phyloP scores from a whole-genome alignment of 2,113 vertebrate species.

The Thalassoma bifasciatum region DNA sequence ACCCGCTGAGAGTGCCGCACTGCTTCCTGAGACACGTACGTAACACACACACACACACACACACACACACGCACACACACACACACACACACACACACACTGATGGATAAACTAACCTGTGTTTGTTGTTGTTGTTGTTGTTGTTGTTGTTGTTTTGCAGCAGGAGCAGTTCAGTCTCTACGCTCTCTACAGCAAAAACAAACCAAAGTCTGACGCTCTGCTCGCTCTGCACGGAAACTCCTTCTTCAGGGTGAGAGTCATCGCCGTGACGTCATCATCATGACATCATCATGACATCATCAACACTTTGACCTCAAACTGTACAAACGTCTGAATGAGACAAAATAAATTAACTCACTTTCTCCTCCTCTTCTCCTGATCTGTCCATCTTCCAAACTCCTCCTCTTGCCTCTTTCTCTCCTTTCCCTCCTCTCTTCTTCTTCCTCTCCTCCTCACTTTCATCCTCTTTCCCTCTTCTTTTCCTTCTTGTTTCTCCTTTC shows the following conservation, averaged over 20 bases:
- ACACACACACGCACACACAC: too few relatives aligned
- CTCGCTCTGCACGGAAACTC: conserved; percentile 82
- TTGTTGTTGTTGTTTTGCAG: conserved; percentile 64
- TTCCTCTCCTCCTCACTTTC: too few relatives aligned
- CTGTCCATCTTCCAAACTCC: too few relatives aligned
- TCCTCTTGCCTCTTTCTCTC: too few relatives aligned
- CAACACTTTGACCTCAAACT: background rate
- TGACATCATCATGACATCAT: background rate
- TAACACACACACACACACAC: background rate
- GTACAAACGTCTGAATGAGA: too few relatives aligned
- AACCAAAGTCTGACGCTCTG: conserved; percentile 86
- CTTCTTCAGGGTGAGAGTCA: conserved; percentile 86
- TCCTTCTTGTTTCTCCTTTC: too few relatives aligned
- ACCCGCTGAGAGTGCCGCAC: conserved; percentile 91
- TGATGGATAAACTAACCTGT: too few relatives aligned
- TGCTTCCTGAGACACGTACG: conserved; percentile 96
- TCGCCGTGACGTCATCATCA: background rate
- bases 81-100: background rate
- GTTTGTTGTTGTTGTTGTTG: background rate
- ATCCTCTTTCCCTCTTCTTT: too few relatives aligned
- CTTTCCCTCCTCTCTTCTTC: too few relatives aligned
- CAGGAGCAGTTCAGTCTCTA: conserved; percentile 88
- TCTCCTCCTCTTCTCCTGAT: too few relatives aligned
- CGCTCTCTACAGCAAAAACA: conserved; percentile 91
- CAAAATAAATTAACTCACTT: too few relatives aligned